Evolutionary conservation across 2,888 invertebrate genomes (phyloP), one percentile per base, ranked within the genome.

Genomic region (Harpalus rufipes): DNA sequence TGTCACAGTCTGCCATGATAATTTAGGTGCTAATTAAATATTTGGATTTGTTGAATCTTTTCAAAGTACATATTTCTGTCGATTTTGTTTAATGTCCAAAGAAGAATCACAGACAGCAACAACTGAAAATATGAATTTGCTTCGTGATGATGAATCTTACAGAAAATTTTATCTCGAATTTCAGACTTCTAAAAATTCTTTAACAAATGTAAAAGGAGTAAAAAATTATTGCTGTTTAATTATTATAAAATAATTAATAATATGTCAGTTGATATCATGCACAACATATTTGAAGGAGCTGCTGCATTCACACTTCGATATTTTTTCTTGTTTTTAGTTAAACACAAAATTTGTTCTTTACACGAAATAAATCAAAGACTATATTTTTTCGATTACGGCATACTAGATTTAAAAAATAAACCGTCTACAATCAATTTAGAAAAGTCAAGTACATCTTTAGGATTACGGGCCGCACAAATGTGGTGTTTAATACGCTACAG

Each of bases 191-290:
- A 16, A 16, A 18, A 59, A 59, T 59, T 18, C 14, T 59, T 14
- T 5, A 18, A 18, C 59, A 12, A 12, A 59, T 59, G 14, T 59
- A 18, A 14, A 59, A 16, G 59, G 59, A 2, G 59, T 59, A 1
- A 59, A 59, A n/a, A 59, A n/a, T 59, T n/a, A 59, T 59, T 59
- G 59, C 14, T 16, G n/a, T 16, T 16, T 59, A 59, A 59, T 5
- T 59, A 59, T n/a, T 59, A 59, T 18, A 59, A 59, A 59, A 18
- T 59, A 18, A 59, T 59, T n/a, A 18, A 59, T 59, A 59, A 59
- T 59, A 59, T 59, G 59, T 18, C 16, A 16, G 59, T 59, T 7
- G 59, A 59, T 59, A 18, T 59, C 0, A 59, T 59, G 59, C 59
- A 59, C 18, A 18, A 59, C 59, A 59, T 59, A 16, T 59, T 59